Evolutionary conservation across 2,113 vertebrate species (phyloP).

Genomic region (Dipodomys spectabilis): DNA sequence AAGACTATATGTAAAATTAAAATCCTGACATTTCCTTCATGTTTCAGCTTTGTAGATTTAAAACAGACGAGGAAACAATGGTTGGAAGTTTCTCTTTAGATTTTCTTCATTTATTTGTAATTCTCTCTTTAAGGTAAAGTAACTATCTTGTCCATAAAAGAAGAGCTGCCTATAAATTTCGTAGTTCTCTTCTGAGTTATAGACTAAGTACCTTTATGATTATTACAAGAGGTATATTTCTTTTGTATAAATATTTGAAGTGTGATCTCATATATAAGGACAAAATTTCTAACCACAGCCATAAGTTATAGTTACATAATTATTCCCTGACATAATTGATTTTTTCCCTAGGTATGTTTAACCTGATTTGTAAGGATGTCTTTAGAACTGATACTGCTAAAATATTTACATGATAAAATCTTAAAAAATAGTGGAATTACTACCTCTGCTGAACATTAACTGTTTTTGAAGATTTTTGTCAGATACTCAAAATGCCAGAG

Average conservation of each 20-base stretch:
- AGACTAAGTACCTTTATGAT: conserved; percentile 64
- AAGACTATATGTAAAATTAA: background rate
- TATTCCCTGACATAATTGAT: conserved; percentile 77
- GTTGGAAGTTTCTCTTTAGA: background rate
- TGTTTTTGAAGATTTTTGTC: conserved; percentile 36
- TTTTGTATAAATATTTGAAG: conserved; percentile 71
- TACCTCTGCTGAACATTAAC: conserved; percentile 56
- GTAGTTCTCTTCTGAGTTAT: conserved; percentile 59
- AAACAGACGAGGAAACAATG: background rate
- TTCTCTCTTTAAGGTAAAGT: conserved; percentile 9
- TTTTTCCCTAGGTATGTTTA: conserved; percentile 60
- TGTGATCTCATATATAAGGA: conserved; percentile 69
- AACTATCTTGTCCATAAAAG: background rate
- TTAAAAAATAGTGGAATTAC: conserved; percentile 52
- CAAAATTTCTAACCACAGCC: conserved; percentile 66
- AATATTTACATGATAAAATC: conserved; percentile 55
- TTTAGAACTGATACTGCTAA: conserved; percentile 41
- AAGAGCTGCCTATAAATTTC: conserved; percentile 15
- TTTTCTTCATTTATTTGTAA: conserved; percentile 34
- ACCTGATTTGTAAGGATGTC: conserved; percentile 67
- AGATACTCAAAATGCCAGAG: conserved; percentile 63
- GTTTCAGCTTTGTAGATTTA: background rate
- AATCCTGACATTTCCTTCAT: background rate
- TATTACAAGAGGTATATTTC: conserved; percentile 65
- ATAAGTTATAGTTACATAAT: conserved; percentile 71